Evolutionary conservation across 2,797 vertebrate genomes (phyloP).

Genomic region (Manis pentadactyla): DNA sequence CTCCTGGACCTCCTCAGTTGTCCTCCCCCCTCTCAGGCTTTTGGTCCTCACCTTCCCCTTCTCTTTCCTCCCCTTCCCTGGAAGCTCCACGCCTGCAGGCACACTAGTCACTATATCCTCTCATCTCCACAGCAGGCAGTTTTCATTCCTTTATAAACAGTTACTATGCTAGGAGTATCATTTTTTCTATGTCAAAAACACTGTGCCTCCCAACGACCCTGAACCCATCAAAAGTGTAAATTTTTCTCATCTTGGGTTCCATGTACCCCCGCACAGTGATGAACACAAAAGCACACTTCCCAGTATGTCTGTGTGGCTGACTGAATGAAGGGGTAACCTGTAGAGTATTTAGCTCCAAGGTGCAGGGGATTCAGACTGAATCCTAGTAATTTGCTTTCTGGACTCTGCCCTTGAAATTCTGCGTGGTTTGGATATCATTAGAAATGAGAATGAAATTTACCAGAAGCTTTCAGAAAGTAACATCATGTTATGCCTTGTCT

Average conservation of each 20-base stretch:
- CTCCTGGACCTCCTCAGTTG: background rate
- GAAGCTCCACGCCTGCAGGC: background rate
- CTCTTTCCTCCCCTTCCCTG: background rate
- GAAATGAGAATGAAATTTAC: slow-evolving; percentile 3
- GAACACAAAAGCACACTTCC: background rate
- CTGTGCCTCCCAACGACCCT: background rate
- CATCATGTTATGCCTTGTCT: background rate
- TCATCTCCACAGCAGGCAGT: background rate
- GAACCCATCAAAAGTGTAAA: background rate
- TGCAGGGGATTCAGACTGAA: background rate
- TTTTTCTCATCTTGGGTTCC: background rate
- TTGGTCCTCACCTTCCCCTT: background rate
- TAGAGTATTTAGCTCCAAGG: background rate
- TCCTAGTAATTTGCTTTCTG: background rate
- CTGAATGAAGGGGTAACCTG: background rate
- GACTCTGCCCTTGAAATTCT: background rate
- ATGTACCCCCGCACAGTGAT: background rate
- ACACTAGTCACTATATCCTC: background rate
- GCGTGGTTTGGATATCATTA: background rate
- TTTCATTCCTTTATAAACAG: background rate
- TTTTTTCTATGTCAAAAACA: slow-evolving; percentile 2
- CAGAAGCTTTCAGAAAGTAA: slow-evolving; percentile 19
- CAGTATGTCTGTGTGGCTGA: background rate
- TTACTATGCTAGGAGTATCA: background rate
- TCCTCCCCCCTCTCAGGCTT: background rate